Conservation (phyloP, 1,140 invertebrate species). For the Drosophila ficusphila region DNA sequence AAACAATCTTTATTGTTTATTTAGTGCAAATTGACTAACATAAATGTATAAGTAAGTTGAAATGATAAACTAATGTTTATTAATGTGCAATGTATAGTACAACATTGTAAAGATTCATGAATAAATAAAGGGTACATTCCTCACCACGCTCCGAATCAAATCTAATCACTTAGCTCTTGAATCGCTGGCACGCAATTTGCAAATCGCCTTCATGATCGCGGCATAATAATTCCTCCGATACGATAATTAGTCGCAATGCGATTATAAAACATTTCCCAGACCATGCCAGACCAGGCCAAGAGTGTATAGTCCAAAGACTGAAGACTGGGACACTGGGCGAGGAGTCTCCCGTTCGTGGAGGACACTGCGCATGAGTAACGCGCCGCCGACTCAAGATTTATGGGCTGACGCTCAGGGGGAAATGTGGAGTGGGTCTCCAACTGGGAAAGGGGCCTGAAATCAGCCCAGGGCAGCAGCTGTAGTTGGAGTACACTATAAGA, state of each 20-base stretch:
- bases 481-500: conserved; percentile 1
- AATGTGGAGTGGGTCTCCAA: not conserved
- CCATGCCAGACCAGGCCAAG: too few species aligned
- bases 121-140: not conserved
- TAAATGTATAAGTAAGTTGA: too few species aligned
- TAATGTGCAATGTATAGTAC: too few species aligned
- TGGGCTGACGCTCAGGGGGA: conserved; percentile 19
- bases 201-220: conserved; percentile 56
- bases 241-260: conserved; percentile 82
- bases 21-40: too few species aligned
- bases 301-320: too few species aligned
- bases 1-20: too few species aligned
- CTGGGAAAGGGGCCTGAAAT: not conserved
- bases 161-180: conserved; percentile 44
- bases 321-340: not conserved
- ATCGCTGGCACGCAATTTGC: conserved; percentile 63
- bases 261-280: conserved; percentile 69
- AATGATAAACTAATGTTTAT: too few species aligned
- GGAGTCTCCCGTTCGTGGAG: conserved; percentile 9
- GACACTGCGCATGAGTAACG: conserved; percentile 77
- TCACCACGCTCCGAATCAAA: conserved; percentile 23
- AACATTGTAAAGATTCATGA: too few species aligned
- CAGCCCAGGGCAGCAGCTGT: not conserved
- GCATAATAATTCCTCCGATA: conserved; percentile 75
- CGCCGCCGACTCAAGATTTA: conserved; percentile 69